Percentiles rank a stretch among this genome's conserved stretches.
These are phyloP conservation scores for Rhagophthalmus giganteus DNA, from an alignment of 2,888 invertebrate species.

Conservation along the genomic window DNA sequence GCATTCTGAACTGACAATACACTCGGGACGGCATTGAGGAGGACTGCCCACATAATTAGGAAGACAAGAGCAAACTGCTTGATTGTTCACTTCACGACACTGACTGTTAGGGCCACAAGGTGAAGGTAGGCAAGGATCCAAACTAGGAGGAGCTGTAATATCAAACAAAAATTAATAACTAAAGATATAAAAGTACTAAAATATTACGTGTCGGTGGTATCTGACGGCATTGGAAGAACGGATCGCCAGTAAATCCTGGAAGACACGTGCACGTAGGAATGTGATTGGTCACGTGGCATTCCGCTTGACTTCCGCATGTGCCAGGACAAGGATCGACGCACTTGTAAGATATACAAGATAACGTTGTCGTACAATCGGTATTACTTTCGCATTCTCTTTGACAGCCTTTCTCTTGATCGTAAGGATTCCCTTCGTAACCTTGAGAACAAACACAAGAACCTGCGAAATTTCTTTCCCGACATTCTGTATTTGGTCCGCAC, in stretches of 20 bases:
- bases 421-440: conserved; percentile 82
- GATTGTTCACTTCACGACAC: conserved; percentile 76
- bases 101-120: conserved; percentile 89
- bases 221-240: conserved; percentile 75
- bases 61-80: conserved; percentile 84
- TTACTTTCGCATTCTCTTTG: conserved; percentile 79
- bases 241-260: conserved; percentile 77
- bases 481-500: conserved; percentile 84
- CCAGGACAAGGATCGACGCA: conserved; percentile 85
- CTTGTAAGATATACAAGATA: conserved; percentile 80
- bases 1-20: conserved; percentile 86
- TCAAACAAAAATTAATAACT: conserved; percentile 4
- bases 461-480: conserved; percentile 78
- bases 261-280: conserved; percentile 79
- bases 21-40: conserved; percentile 81
- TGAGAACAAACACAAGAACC: conserved; percentile 82
- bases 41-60: conserved; percentile 78
- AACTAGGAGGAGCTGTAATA: conserved; percentile 54
- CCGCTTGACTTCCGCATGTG: conserved; percentile 79
- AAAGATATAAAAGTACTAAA: too few species aligned
- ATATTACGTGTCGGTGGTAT: conserved; percentile 50
- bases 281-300: conserved; percentile 77
- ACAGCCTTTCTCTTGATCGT: conserved; percentile 69
- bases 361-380: conserved; percentile 70
- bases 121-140: conserved; percentile 78